phyloP scores from a whole-genome alignment of 2,113 vertebrate species.

The Cryptotis parvus region DNA sequence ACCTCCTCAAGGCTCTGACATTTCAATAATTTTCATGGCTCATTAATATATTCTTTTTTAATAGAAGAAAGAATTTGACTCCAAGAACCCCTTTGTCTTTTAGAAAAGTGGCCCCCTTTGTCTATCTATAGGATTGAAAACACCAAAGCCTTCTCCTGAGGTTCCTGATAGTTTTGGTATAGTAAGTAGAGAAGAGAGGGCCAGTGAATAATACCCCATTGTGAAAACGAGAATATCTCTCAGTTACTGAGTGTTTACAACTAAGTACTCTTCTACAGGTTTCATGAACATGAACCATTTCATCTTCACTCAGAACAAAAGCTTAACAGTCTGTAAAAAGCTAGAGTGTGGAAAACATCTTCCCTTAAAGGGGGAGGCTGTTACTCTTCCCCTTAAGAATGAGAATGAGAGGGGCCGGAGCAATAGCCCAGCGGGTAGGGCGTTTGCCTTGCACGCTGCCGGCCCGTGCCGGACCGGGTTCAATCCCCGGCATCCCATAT shows the following conservation, averaged over 20 bases:
- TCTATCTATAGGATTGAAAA: not conserved
- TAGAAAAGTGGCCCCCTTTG: not conserved
- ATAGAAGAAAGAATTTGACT: not conserved
- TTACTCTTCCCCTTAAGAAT: too few species aligned
- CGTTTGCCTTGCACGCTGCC: too few species aligned
- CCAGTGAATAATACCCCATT: not conserved
- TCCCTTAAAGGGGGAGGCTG: not conserved
- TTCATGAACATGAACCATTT: not conserved
- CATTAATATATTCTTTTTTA: not conserved
- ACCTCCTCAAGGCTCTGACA: not conserved
- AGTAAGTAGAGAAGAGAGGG: not conserved
- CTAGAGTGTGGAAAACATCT: not conserved
- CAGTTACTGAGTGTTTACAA: not conserved
- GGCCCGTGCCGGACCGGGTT: too few species aligned
- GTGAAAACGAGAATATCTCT: not conserved
- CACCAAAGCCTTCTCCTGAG: not conserved
- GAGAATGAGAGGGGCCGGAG: too few species aligned
- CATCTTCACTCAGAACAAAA: not conserved
- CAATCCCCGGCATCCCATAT: too few species aligned
- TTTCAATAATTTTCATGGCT: not conserved
- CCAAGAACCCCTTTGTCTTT: not conserved
- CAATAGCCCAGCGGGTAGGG: too few species aligned
- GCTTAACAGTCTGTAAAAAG: not conserved
- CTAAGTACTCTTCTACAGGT: fast-evolving
- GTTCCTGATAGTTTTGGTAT: not conserved